Evolutionary conservation across 2,888 invertebrate genomes (phyloP).

Genomic region (Cryptocheilus praepositus): DNA sequence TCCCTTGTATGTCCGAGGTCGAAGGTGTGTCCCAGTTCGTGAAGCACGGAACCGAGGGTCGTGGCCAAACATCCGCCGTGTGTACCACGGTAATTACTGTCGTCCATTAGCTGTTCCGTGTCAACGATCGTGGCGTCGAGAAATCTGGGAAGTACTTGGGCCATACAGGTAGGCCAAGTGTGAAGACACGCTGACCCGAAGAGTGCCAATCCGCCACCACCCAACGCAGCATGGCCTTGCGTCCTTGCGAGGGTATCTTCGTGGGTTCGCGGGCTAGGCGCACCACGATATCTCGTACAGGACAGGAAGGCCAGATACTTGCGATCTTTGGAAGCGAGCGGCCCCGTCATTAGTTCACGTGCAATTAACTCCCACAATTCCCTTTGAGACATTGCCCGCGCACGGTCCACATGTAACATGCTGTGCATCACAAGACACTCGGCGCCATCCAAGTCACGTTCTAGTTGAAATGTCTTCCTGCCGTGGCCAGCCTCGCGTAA

Average conservation of each 20-base stretch:
- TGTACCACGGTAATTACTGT: conserved; percentile 92
- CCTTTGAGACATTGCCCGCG: conserved; percentile 84
- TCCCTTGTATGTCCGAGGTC: conserved; percentile 93
- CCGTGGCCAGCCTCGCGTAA: conserved; percentile 86
- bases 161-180: conserved; percentile 88
- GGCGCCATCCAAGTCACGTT: conserved; percentile 79
- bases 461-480: conserved; percentile 88
- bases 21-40: conserved; percentile 96
- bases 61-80: conserved; percentile 92
- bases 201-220: conserved; percentile 93
- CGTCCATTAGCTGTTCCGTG: conserved; percentile 86
- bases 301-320: conserved; percentile 94
- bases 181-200: conserved; percentile 93
- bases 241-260: conserved; percentile 83
- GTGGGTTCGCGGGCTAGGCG: conserved; percentile 81
- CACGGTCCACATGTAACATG: conserved; percentile 82
- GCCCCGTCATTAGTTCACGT: conserved; percentile 85
- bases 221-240: conserved; percentile 91
- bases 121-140: conserved; percentile 82
- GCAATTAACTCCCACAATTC: conserved; percentile 92
- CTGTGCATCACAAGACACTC: conserved; percentile 86
- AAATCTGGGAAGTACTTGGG: conserved; percentile 82
- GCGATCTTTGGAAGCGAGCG: conserved; percentile 76
- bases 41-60: conserved; percentile 92
- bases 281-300: conserved; percentile 87